phyloP scores from a whole-genome alignment of 1,140 invertebrate species.

The Drosophila mayri region DNA sequence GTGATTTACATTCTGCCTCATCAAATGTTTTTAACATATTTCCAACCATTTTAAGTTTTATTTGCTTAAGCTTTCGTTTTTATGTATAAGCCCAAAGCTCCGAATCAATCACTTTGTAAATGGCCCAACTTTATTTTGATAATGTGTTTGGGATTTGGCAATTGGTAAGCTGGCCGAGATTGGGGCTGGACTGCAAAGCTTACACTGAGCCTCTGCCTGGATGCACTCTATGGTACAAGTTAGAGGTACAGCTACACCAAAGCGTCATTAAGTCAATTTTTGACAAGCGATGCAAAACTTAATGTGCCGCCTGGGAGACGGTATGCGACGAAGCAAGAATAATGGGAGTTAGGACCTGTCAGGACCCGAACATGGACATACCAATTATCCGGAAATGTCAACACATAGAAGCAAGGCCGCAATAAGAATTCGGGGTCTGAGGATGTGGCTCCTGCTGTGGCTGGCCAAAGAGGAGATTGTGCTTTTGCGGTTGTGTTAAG shows the following conservation, averaged over 20 bases:
- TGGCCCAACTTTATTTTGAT: constrained; percentile 34
- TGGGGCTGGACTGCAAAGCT: not conserved
- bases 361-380: constrained; percentile 45
- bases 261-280: constrained; percentile 73
- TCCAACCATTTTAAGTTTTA: no score
- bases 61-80: constrained; percentile 7
- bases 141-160: constrained; percentile 35
- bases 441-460: constrained; percentile 13
- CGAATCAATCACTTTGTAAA: constrained; percentile 1
- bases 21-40: no score
- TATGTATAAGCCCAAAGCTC: constrained; percentile 1
- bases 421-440: constrained; percentile 16
- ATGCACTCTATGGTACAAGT: no score
- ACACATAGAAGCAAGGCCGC: constrained; percentile 29
- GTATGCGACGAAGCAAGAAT: not conserved
- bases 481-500: constrained; percentile 79
- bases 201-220: no score
- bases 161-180: not conserved
- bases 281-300: constrained; percentile 38
- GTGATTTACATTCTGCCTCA: no score
- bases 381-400: constrained; percentile 68
- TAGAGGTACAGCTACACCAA: constrained; percentile 26
- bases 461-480: constrained; percentile 57
- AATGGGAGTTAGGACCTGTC: not conserved
- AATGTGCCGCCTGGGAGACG: constrained; percentile 61